Evolutionary conservation across 2,113 vertebrate species (phyloP).

Genomic region (Natator depressus): DNA sequence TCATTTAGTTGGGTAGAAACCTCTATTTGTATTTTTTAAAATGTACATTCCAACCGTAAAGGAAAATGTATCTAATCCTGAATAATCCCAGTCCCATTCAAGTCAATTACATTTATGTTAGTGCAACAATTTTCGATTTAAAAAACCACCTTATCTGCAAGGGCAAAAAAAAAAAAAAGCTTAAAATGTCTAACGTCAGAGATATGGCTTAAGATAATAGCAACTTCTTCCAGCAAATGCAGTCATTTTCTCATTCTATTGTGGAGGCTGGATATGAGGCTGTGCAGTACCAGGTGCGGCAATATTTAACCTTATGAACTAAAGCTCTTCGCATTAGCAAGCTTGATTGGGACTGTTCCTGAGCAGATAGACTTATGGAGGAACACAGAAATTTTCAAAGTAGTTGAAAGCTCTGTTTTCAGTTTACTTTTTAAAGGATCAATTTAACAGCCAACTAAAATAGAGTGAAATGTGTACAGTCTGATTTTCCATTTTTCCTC

Average conservation of each 20-base stretch:
- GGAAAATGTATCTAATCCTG: slow-evolving; percentile 46
- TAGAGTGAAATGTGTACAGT: not conserved
- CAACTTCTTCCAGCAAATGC: not conserved
- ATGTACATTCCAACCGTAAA: slow-evolving; percentile 31
- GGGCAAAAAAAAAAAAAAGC: slow-evolving; percentile 16
- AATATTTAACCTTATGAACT: not conserved
- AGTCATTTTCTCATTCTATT: not conserved
- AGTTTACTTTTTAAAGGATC: not conserved
- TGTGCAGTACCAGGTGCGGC: rapidly evolving
- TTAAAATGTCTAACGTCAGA: not conserved
- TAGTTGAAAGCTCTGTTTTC: not conserved
- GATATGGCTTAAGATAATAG: not conserved
- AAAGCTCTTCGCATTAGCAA: not conserved
- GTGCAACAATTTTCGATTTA: not conserved
- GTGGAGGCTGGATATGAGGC: not conserved
- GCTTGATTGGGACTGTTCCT: not conserved
- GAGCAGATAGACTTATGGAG: not conserved
- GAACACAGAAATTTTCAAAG: not conserved
- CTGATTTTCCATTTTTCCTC: not conserved
- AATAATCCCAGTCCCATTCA: not conserved
- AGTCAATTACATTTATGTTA: not conserved
- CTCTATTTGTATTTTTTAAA: slow-evolving; percentile 28
- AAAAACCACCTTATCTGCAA: slow-evolving; percentile 36
- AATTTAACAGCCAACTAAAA: not conserved
- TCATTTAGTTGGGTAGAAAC: slow-evolving; percentile 44